Conservation (phyloP, 2,113 vertebrate genomes). For the Aegotheles bennettii region DNA sequence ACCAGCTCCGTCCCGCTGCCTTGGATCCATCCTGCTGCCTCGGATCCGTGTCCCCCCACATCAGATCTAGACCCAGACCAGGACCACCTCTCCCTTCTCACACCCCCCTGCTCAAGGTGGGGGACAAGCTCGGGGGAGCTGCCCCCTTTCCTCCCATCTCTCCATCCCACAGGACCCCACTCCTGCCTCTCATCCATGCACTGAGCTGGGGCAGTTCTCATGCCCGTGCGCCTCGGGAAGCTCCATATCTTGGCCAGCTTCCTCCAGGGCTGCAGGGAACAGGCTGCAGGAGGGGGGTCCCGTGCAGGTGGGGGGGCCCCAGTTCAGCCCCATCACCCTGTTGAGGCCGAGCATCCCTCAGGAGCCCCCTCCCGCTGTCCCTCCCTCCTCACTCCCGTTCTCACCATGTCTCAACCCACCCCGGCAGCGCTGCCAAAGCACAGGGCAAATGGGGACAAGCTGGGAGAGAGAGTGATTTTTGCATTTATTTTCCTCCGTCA, state of each 20-base stretch:
- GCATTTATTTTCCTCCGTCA: constrained; percentile 46
- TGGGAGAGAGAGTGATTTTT: background rate
- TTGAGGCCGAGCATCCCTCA: background rate
- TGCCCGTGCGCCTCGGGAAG: fast-evolving
- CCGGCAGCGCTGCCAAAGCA: background rate
- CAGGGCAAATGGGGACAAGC: constrained; percentile 60
- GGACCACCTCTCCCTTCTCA: background rate
- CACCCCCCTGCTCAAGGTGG: background rate
- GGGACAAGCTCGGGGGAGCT: fast-evolving
- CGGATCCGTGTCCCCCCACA: background rate
- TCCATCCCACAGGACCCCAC: background rate
- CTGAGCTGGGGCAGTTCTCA: background rate
- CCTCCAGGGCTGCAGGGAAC: fast-evolving
- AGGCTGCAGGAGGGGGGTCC: background rate
- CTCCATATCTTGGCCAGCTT: fast-evolving
- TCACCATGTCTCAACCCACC: background rate
- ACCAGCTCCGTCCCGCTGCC: background rate
- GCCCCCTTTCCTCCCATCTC: background rate
- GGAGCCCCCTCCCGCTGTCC: background rate
- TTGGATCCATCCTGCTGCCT: background rate
- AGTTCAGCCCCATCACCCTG: background rate
- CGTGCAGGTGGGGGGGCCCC: background rate
- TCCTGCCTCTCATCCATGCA: background rate
- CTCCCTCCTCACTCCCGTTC: background rate
- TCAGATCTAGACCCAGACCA: background rate